phyloP scores from a whole-genome alignment of 2,113 vertebrate genomes.

The Pachycephala philippinensis region DNA sequence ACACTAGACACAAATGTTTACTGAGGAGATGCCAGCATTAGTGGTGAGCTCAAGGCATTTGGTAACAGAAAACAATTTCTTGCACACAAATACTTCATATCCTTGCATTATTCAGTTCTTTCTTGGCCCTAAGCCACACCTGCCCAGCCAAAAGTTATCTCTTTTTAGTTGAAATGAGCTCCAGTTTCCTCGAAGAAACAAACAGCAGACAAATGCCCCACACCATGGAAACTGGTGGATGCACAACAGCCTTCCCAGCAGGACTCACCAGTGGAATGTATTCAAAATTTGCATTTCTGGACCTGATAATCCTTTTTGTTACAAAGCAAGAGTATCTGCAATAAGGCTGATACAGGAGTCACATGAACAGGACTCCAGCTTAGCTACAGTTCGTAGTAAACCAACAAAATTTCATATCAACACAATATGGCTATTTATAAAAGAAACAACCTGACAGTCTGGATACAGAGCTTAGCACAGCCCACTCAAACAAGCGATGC shows the following conservation, averaged over 20 bases:
- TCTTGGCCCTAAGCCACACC: not conserved
- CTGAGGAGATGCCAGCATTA: not conserved
- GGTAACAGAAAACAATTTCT: not conserved
- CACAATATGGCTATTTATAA: not conserved
- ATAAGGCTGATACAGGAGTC: not conserved
- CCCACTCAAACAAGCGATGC: not conserved
- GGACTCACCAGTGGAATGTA: not conserved
- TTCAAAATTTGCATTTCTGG: not conserved
- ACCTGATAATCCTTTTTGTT: not conserved
- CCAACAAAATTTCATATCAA: not conserved
- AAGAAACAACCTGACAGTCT: not conserved
- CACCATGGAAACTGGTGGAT: not conserved
- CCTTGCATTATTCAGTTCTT: not conserved
- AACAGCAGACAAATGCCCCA: not conserved
- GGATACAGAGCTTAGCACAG: not conserved
- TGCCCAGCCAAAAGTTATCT: not conserved
- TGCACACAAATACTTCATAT: not conserved
- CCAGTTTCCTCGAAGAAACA: not conserved
- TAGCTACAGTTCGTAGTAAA: not conserved
- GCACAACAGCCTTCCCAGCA: not conserved
- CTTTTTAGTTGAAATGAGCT: not conserved
- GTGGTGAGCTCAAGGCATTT: not conserved
- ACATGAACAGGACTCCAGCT: not conserved
- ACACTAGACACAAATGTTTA: fast-evolving
- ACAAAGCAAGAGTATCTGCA: not conserved